Evolutionary conservation across 2,113 vertebrate species (phyloP), one percentile per base, ranked within the genome.

Genomic region (Equus przewalskii): DNA sequence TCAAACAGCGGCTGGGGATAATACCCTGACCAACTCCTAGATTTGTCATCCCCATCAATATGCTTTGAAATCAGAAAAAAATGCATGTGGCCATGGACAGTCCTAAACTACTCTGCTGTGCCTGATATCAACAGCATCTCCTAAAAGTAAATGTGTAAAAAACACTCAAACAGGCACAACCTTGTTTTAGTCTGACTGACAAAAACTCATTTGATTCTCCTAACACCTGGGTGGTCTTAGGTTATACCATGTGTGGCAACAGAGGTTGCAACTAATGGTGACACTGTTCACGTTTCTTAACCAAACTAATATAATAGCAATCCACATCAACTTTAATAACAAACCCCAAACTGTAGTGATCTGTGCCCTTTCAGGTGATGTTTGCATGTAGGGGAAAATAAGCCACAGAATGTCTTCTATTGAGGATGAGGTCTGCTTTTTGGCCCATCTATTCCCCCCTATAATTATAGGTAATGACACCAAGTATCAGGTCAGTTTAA

Each of bases 401-500:
- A 54, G 41, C 26, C 26, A 88, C 30, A 54, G 62, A 62, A 75
- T 82, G 10, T 70, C 3, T 85, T 80, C 51, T 67, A 30, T 7
- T n/a, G 26, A 82, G 24, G 36, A 26, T 76, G 3, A 65, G 44
- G 14, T 12, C 3, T 85, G 16, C 13, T 19, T 62, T 72, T 1
- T 28, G 44, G 18, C 9, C 24, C 26, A 82, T 24, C 51, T 79
- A 70, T 1, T 70, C 13, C 6, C 6, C 51, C 24, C 62, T 93
- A 5, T 81, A 69, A 64, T 26, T 76, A 0, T 44, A 56, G 2
- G 33, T 70, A 82, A 22, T n/a, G 44, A 91, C 33, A 49, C 51
- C 67, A 82, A 95, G 91, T 60, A 2, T 33, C 26, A 70, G 15
- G 72, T 69, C 65, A 89, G 36, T 93, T 93, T 69, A 94, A 54